Percentiles rank a stretch among this genome's conserved stretches.
Evolutionary conservation across 2,797 vertebrate genomes (phyloP).

Genomic region (Hephaestus fuliginosus): DNA sequence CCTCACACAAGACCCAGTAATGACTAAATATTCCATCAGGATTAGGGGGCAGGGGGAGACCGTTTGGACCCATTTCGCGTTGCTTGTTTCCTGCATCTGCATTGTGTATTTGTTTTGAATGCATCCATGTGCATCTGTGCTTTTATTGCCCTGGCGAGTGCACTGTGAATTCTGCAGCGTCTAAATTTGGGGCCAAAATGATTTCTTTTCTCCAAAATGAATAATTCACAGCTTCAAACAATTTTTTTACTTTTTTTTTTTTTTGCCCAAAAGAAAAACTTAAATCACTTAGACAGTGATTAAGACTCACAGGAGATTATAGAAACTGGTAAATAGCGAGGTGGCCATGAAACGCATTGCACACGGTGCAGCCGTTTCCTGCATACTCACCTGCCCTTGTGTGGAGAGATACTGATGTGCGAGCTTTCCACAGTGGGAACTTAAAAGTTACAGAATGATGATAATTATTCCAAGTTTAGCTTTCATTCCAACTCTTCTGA

Average conservation of each 20-base stretch:
- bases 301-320: slow-evolving; percentile 31
- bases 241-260: neutral
- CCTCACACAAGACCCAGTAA: slow-evolving; percentile 52
- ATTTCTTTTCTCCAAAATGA: slow-evolving; percentile 41
- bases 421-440: slow-evolving; percentile 20
- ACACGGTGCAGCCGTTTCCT: slow-evolving; percentile 13
- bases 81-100: slow-evolving; percentile 44
- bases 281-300: slow-evolving; percentile 21
- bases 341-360: neutral
- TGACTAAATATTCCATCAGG: slow-evolving; percentile 48
- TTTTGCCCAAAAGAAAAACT: slow-evolving; percentile 1
- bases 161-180: slow-evolving; percentile 19
- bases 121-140: slow-evolving; percentile 44
- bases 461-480: slow-evolving; percentile 52
- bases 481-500: slow-evolving; percentile 56
- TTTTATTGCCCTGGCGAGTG: slow-evolving; percentile 37
- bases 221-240: slow-evolving; percentile 52
- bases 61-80: slow-evolving; percentile 33
- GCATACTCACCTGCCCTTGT: slow-evolving; percentile 24
- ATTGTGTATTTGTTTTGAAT: slow-evolving; percentile 47
- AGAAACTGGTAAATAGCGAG: slow-evolving; percentile 33
- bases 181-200: slow-evolving; percentile 33
- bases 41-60: slow-evolving; percentile 22
- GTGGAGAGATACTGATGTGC: slow-evolving; percentile 7
- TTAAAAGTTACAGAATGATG: slow-evolving; percentile 39